Conservation (phyloP, 2,797 vertebrate species). For the Sebastes vulpes region DNA sequence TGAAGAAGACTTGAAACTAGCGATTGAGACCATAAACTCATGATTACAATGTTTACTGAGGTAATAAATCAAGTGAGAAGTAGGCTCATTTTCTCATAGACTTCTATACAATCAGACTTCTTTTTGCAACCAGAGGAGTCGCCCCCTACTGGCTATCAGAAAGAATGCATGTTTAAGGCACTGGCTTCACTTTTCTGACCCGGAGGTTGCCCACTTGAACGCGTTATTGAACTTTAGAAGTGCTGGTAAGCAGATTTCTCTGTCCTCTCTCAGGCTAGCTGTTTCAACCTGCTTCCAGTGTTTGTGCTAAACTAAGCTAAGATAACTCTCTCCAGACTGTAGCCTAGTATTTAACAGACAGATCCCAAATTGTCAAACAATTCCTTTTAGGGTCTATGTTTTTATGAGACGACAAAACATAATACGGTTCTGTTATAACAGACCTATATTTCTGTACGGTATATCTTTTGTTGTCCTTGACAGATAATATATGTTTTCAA, state of each 20-base stretch:
- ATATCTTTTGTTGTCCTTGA: not conserved
- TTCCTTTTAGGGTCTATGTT: not conserved
- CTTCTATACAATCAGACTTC: too few relatives aligned
- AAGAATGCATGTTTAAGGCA: too few relatives aligned
- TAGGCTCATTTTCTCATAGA: too few relatives aligned
- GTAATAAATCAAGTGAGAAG: too few relatives aligned
- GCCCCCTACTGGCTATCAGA: too few relatives aligned
- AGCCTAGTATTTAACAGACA: not conserved
- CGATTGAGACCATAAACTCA: too few relatives aligned
- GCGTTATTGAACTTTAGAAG: not conserved
- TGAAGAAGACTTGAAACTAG: too few relatives aligned
- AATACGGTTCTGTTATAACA: not conserved
- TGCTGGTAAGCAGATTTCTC: not conserved
- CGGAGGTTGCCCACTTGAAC: not conserved
- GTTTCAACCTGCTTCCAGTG: not conserved
- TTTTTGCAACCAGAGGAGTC: too few relatives aligned
- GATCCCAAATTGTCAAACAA: not conserved
- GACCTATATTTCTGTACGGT: not conserved
- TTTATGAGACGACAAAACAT: not conserved
- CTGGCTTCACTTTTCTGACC: too few relatives aligned
- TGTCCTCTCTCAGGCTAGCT: not conserved
- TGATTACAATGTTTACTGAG: too few relatives aligned
- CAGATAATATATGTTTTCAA: constrained; percentile 5
- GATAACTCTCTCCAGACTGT: not conserved
- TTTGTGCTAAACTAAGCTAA: constrained; percentile 17